Evolutionary conservation across 2,888 invertebrate species (phyloP).

Genomic region (Harpagoxenus sublaevis): DNA sequence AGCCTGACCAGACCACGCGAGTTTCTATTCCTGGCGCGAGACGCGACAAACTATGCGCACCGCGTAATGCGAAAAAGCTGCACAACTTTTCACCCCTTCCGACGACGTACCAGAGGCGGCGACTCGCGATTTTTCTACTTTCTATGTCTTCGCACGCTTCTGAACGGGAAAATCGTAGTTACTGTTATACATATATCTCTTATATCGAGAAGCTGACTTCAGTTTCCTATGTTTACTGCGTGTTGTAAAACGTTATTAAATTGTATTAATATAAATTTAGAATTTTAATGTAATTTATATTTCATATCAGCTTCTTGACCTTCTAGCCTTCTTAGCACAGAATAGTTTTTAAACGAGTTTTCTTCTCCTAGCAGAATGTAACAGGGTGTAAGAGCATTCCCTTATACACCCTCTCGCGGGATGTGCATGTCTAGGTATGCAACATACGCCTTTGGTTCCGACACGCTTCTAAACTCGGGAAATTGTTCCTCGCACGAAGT

Average conservation of each 20-base stretch:
- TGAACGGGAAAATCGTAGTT: background rate
- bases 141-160: background rate
- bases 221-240: background rate
- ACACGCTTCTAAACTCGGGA: conserved; percentile 51
- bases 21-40: conserved; percentile 54
- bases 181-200: background rate
- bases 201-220: background rate
- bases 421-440: conserved; percentile 21
- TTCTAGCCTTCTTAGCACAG: background rate
- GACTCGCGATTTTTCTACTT: conserved; percentile 32
- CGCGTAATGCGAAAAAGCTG: conserved; percentile 37
- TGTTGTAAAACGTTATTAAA: background rate
- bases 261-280: background rate
- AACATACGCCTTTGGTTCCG: conserved; percentile 25
- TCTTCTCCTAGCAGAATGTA: background rate
- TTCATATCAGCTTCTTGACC: background rate
- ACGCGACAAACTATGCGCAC: conserved; percentile 37
- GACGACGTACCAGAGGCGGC: background rate
- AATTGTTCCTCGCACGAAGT: conserved; percentile 52
- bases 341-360: conserved; percentile 18
- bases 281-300: conserved; percentile 14
- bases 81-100: conserved; percentile 27
- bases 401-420: background rate
- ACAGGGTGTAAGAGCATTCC: conserved; percentile 13
- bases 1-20: conserved; percentile 36